Conservation (phyloP, 2,888 invertebrate species). For the Phyllotreta cruciferae region DNA sequence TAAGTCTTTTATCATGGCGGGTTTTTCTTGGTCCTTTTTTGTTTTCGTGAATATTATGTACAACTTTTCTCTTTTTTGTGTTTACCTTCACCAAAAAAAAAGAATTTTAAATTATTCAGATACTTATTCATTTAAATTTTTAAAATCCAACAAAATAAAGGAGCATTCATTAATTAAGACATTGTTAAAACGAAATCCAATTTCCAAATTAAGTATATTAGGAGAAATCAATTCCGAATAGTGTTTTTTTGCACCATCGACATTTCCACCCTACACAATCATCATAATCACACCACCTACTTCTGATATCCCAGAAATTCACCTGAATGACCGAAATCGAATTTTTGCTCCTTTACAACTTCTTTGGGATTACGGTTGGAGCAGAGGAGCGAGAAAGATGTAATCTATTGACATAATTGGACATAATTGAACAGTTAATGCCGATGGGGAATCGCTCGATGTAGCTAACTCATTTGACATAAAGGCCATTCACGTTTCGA, state of each 20-base stretch:
- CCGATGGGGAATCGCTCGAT: slow-evolving; percentile 37
- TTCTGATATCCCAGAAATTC: slow-evolving; percentile 42
- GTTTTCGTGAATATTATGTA: slow-evolving; percentile 50
- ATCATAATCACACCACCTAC: slow-evolving; percentile 49
- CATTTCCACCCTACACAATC: slow-evolving; percentile 41
- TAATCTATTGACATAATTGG: slow-evolving; percentile 49
- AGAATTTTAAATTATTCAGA: slow-evolving; percentile 52
- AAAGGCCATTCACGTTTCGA: slow-evolving; percentile 20
- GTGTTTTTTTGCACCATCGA: background rate
- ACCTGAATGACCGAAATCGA: slow-evolving; percentile 46
- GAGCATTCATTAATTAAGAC: background rate
- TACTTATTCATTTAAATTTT: slow-evolving; percentile 50
- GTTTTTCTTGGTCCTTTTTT: slow-evolving; percentile 46
- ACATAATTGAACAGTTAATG: slow-evolving; percentile 51
- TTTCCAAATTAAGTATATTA: background rate
- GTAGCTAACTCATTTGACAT: slow-evolving; percentile 38
- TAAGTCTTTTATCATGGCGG: slow-evolving; percentile 57
- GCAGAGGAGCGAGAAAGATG: slow-evolving; percentile 45
- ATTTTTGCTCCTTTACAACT: slow-evolving; percentile 51
- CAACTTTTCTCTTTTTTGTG: slow-evolving; percentile 50
- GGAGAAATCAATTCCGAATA: background rate
- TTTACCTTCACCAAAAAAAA: slow-evolving; percentile 52
- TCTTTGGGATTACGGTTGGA: slow-evolving; percentile 49
- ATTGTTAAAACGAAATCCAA: background rate
- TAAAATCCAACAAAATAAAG: slow-evolving; percentile 26